These are phyloP conservation scores for Cephus pulcher DNA, from an alignment of 2,888 invertebrate species.

Conservation along the genomic window DNA sequence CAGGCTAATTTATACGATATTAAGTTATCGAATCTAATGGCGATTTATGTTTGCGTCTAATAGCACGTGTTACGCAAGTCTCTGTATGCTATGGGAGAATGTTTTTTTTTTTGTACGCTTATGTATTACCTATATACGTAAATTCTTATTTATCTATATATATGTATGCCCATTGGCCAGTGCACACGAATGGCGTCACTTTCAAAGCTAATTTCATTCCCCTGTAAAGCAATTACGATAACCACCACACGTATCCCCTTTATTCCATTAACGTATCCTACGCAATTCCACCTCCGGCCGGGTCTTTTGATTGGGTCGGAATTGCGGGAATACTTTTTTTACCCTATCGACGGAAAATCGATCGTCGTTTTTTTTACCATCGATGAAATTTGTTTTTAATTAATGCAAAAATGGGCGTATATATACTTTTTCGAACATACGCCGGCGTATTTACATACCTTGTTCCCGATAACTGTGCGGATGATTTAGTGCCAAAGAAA, in stretches of 20 bases:
- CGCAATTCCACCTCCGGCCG: not conserved
- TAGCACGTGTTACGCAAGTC: too few relatives aligned
- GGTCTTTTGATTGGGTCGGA: not conserved
- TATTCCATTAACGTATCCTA: not conserved
- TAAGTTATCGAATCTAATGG: not conserved
- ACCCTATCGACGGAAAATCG: not conserved
- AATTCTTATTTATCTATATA: not conserved
- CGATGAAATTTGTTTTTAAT: not conserved
- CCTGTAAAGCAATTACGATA: constrained; percentile 15
- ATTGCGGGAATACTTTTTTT: not conserved
- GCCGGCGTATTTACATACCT: not conserved
- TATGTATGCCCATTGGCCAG: not conserved
- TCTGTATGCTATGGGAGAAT: not conserved
- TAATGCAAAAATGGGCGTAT: not conserved
- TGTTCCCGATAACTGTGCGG: not conserved
- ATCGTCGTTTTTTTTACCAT: not conserved
- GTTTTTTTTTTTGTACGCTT: not conserved
- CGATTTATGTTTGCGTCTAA: not conserved
- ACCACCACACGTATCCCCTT: not conserved
- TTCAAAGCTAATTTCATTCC: constrained; percentile 49
- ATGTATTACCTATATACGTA: not conserved
- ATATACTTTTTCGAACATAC: not conserved
- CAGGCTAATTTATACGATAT: not conserved
- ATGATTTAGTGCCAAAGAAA: not conserved
- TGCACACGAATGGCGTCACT: not conserved